A percentile compares a stretch with the other conserved stretches of the same genome.
phyloP scores from a whole-genome alignment of 2,797 vertebrate species.

The Mustela erminea region DNA sequence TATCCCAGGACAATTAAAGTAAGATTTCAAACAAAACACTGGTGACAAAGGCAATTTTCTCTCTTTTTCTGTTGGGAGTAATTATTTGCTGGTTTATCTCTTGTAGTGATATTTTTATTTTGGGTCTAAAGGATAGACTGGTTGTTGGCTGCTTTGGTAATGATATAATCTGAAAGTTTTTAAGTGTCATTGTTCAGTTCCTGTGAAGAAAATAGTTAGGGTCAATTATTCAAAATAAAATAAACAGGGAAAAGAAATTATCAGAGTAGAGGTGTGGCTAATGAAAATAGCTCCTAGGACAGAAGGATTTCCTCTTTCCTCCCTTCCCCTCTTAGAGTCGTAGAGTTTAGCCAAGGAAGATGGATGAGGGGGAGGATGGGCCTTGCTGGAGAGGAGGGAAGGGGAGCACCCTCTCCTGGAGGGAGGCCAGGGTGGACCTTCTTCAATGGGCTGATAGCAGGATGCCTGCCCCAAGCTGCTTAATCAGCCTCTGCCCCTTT shows the following conservation, averaged over 20 bases:
- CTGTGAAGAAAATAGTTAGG: not conserved
- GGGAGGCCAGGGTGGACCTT: not conserved
- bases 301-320: not conserved
- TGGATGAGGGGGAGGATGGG: too few species aligned
- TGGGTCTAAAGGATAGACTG: not conserved
- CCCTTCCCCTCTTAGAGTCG: not conserved
- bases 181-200: not conserved
- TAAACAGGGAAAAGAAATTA: not conserved
- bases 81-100: not conserved
- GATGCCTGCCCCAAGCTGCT: not conserved
- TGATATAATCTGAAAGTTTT: not conserved
- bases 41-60: not conserved
- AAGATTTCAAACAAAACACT: not conserved
- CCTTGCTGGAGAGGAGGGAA: not conserved
- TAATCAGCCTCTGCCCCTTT: not conserved
- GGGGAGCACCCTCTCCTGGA: not conserved
- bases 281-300: not conserved
- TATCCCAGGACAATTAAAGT: not conserved
- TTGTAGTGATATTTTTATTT: not conserved
- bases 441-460: accelerated
- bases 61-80: not conserved
- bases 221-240: not conserved
- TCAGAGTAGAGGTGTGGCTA: not conserved
- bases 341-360: not conserved
- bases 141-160: not conserved